Evolutionary conservation across 2,797 vertebrate species (phyloP), one percentile per base, ranked within the genome.

Genomic region (Psittacula echo): DNA sequence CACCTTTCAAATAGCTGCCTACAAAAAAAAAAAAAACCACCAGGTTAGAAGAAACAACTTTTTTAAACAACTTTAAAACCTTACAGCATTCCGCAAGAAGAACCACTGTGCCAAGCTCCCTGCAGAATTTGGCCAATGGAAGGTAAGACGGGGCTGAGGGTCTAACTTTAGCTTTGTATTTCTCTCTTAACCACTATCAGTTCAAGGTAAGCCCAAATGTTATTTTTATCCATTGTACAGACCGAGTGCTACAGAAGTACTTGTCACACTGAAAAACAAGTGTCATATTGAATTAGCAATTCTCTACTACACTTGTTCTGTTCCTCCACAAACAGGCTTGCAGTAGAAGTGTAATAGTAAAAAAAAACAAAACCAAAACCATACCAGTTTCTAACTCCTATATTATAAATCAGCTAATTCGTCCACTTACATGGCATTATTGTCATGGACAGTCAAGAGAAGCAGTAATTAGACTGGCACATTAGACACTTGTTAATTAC

Each of bases 401-500:
- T 62, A 68, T 75, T 39, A 81, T 83, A 87, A 82, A 61, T 39
- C 44, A 93, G 8, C 44, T 66, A 76, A 66, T 79, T 77, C 44
- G 39, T 71, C 17, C 37, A 54, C 45, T 91, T 78, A 67, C 50
- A 60, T 2, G 34, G 32, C 16, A 32, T 50, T 89, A 42, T 44
- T 50, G 30, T 79, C 81, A 72, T 13, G 27, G 58, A 72, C 53
- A 89, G 24, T 78, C 47, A 89, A 84, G 30, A 75, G 75, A 67
- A 80, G 39, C 11, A 32, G 37, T 95, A 88, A 95, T 88, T 91
- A 93, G 68, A 48, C 45, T 56, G 54, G 80, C 51, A 87, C 41
- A 44, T 84, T 32, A 74, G 53, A 71, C 74, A 62, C 37, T 50
- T 77, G 47, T 79, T 93, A 93, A 93, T 93, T 93, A 74, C 50